Evolutionary conservation across 2,113 vertebrate species (phyloP), one percentile per base, ranked within the genome.

Genomic region (Etheostoma spectabile): DNA sequence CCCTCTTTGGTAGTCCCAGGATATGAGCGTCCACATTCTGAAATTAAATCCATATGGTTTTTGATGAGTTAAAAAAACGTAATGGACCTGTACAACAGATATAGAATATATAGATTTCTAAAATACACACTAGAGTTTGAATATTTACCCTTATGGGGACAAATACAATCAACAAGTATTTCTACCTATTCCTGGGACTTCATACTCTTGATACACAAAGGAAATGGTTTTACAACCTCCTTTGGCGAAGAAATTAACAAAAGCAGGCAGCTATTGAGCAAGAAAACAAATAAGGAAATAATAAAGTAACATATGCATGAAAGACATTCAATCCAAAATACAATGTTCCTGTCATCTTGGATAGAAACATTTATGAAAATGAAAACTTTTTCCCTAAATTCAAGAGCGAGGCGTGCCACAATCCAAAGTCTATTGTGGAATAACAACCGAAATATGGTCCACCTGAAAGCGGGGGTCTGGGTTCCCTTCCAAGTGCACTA

Each of bases 141-240:
- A 80, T 45, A 75, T 74, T 57, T 18, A 53, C 5, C 15, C 52
- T 15, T 30, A 46, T 8, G 6, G 30, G 42, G 27, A 42, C 2
- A 49, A 51, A 49, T 63, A 64, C 21, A 35, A 24, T 74, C 45
- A 10, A 38, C 46, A 67, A 33, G 51, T 33, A 62, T 19, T 18
- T 77, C 11, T 77, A 97, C 96, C 96, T 88, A 88, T 7, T 81
- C 95, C 94, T 81, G 95, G 95, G 45, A 82, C 70, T 30, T 95
- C 90, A 85, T 94, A 92, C 83, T 96, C 94, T 72, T 97, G 96
- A 81, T 96, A 97, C 15, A 97, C n/a, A n/a, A n/a, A n/a, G n/a
- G n/a, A n/a, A n/a, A n/a, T 72, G 2, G 92, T 81, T 91, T 95
- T 95, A 82, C 21, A 85, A 70, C 96, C 95, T 77, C 92, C 93